Evolutionary conservation across 2,113 vertebrate genomes (phyloP).

Genomic region (Austrofundulus limnaeus): DNA sequence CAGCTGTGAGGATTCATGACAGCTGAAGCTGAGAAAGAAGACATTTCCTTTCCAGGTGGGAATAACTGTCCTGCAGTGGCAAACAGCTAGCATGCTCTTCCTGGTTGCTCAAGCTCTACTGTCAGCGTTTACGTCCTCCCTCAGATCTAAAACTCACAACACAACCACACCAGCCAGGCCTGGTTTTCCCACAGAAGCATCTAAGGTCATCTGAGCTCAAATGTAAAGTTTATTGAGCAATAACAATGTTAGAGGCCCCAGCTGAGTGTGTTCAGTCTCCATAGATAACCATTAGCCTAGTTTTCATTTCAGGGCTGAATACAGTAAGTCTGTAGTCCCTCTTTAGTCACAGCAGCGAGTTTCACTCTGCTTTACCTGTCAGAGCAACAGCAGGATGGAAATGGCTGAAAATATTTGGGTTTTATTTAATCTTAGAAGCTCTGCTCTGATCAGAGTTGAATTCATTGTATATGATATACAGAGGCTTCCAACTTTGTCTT

Average conservation of each 20-base stretch:
- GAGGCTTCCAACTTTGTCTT: too few relatives aligned
- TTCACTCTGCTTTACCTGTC: conserved; percentile 13
- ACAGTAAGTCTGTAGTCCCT: conserved; percentile 19
- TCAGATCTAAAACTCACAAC: conserved; percentile 19
- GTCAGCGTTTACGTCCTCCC: conserved; percentile 33
- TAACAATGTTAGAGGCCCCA: conserved; percentile 42
- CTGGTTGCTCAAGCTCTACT: conserved; percentile 18
- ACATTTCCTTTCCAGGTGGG: conserved; percentile 52
- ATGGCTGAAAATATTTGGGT: not conserved
- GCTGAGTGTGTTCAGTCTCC: conserved; percentile 35
- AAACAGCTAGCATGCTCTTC: conserved; percentile 36
- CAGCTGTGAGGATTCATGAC: conserved; percentile 33
- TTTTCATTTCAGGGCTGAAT: conserved; percentile 52
- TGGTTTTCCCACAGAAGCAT: conserved; percentile 26
- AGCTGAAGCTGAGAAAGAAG: conserved; percentile 47
- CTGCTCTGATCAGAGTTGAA: not conserved
- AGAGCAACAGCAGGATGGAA: conserved; percentile 17
- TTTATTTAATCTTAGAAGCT: not conserved
- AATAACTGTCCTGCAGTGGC: conserved; percentile 49
- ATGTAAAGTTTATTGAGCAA: conserved; percentile 55
- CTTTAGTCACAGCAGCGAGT: conserved; percentile 38
- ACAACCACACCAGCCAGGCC: conserved; percentile 13
- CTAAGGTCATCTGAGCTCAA: conserved; percentile 42
- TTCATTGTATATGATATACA: too few relatives aligned
- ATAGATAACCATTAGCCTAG: conserved; percentile 56